Base-by-base conservation (phyloP, 1,140 invertebrate genomes). In the Penaeus indicus region DNA sequence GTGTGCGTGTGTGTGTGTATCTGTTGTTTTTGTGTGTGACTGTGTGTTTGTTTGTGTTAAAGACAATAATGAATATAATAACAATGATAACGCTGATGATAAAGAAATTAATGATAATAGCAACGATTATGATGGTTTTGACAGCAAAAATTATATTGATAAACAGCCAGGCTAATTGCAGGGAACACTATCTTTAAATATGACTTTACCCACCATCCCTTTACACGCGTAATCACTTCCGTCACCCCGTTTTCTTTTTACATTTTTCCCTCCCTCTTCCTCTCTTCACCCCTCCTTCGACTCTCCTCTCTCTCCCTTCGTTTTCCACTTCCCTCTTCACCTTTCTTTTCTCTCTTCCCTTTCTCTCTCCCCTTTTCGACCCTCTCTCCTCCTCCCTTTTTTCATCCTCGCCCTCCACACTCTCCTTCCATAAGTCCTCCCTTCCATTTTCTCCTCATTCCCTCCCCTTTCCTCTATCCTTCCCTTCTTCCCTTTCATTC, bases 1-100 rank as follows among this genome's bases (percentile, higher is more conserved):
- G 21, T 81, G n/a, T 25, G 11, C 22, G 22, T 81, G 79, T 62
- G 79, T 82, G 27, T 63, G 25, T 82, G 11, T 84, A 75, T 27
- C 10, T 27, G 25, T 75, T 72, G 42, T 10, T 3, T 25, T 27
- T 1, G 47, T 47, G 0, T 16, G 47, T 54, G n/a, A 32, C 32
- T 32, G 32, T 32, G 32, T 32, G 32, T 32, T 32, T 32, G 32
- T 32, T 32, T 32, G 32, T 2, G 32, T 32, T 32, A 32, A 32
- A 32, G 32, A 32, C 32, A 32, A 32, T 32, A 32, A 32, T 32
- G 32, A 32, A 32, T 0, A 32, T 32, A 32, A 32, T 32, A 32
- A 32, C 32, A 32, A 32, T 32, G 32, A 32, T 32, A 32, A 32
- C 32, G 32, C 2, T 32, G 32, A 32, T 32, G 32, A 32, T 32